Percentiles rank a stretch among this genome's conserved stretches.
phyloP scores from a whole-genome alignment of 2,113 vertebrate species.

The Leucoraja erinaceus region DNA sequence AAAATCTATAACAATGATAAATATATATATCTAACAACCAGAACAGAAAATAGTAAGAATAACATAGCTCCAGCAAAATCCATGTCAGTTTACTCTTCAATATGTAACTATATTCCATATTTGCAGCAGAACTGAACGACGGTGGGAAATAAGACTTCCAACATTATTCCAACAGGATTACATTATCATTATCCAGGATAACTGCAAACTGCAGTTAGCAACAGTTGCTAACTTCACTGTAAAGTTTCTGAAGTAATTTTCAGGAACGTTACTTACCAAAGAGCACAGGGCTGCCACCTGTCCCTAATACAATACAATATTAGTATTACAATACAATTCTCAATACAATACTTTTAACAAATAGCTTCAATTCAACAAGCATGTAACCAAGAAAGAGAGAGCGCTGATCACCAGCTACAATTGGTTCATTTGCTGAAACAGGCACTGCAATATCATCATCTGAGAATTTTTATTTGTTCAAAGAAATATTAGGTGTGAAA shows the following conservation, averaged over 20 bases:
- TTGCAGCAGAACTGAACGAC: background rate
- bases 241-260: background rate
- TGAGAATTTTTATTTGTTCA: background rate
- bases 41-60: background rate
- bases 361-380: background rate
- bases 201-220: background rate
- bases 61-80: background rate
- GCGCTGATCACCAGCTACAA: background rate
- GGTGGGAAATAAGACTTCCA: background rate
- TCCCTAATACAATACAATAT: too few species aligned
- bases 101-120: background rate
- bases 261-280: background rate
- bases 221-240: background rate
- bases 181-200: background rate
- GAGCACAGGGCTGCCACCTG: background rate
- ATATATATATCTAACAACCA: background rate
- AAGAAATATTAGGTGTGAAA: background rate
- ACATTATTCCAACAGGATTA: background rate
- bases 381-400: background rate
- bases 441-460: background rate
- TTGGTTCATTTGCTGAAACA: background rate
- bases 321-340: too few species aligned
- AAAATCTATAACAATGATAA: background rate
- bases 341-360: background rate
- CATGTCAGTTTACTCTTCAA: background rate